phyloP scores from a whole-genome alignment of 1,140 invertebrate genomes.

The Eupristina koningsbergeri region DNA sequence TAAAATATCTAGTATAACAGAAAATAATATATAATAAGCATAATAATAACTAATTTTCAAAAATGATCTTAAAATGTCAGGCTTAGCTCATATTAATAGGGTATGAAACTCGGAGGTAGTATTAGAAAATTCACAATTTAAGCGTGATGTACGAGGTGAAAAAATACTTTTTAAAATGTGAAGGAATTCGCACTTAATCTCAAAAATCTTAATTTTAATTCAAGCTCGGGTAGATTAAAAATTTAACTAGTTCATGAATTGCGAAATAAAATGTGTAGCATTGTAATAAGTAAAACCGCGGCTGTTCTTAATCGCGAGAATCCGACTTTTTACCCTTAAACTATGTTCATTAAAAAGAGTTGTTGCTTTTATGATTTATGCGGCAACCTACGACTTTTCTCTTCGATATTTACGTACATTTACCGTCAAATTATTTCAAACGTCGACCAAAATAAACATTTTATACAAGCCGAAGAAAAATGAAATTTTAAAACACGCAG shows the following conservation, averaged over 20 bases:
- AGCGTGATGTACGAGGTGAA: not conserved
- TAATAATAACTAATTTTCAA: not conserved
- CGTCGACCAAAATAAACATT: not conserved
- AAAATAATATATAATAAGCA: not conserved
- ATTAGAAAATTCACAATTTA: not conserved
- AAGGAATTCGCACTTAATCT: not conserved
- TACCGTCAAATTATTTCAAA: not conserved
- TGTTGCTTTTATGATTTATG: not conserved
- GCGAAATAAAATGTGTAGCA: not conserved
- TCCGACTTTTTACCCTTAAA: not conserved
- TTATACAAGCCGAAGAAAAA: no score
- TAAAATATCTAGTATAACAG: not conserved
- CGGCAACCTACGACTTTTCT: not conserved
- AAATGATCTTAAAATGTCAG: not conserved
- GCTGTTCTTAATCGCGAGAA: constrained; percentile 1
- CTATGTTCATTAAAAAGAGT: not conserved
- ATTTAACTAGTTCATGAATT: not conserved
- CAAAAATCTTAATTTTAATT: constrained; percentile 9
- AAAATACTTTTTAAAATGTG: not conserved
- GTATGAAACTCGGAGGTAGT: not conserved
- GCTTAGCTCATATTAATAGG: not conserved
- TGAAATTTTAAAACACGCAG: no score
- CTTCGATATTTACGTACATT: not conserved
- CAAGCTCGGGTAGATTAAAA: not conserved
- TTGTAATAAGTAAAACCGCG: not conserved